Evolutionary conservation across 1,140 invertebrate species (phyloP).

Genomic region (Coelopa frigida): DNA sequence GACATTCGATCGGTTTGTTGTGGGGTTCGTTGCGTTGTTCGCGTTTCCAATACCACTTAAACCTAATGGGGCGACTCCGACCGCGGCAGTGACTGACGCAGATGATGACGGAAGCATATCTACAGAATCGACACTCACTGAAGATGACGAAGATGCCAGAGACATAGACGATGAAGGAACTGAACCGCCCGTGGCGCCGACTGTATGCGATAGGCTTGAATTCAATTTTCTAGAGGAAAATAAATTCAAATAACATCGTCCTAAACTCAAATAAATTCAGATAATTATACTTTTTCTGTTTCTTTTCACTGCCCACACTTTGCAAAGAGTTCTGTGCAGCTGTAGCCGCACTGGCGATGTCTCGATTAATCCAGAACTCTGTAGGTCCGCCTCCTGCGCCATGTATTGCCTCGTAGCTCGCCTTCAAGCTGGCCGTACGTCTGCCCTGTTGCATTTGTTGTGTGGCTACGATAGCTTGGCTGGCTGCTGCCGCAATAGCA

Average conservation of each 20-base stretch:
- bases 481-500: conserved; percentile 89
- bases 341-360: conserved; percentile 14
- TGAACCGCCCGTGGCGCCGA: not conserved
- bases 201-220: conserved; percentile 9
- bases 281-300: conserved; percentile 29
- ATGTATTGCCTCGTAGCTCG: conserved; percentile 81
- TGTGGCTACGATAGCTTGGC: conserved; percentile 92
- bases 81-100: conserved; percentile 5
- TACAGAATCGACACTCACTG: conserved; percentile 28
- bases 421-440: conserved; percentile 88
- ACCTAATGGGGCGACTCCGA: conserved; percentile 3
- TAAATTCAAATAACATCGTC: not conserved
- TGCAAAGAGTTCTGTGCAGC: conserved; percentile 5
- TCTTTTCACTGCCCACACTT: conserved; percentile 20
- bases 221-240: conserved; percentile 23
- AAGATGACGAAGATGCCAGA: conserved; percentile 24
- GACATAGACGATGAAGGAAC: conserved; percentile 22
- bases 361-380: conserved; percentile 47
- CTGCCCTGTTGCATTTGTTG: conserved; percentile 95
- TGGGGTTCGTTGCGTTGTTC: conserved; percentile 24
- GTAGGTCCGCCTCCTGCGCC: conserved; percentile 51
- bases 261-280: not conserved
- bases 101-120: conserved; percentile 19
- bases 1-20: conserved; percentile 17
- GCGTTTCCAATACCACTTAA: not conserved